phyloP scores from a whole-genome alignment of 2,113 vertebrate species.

The Bagarius yarrelli region DNA sequence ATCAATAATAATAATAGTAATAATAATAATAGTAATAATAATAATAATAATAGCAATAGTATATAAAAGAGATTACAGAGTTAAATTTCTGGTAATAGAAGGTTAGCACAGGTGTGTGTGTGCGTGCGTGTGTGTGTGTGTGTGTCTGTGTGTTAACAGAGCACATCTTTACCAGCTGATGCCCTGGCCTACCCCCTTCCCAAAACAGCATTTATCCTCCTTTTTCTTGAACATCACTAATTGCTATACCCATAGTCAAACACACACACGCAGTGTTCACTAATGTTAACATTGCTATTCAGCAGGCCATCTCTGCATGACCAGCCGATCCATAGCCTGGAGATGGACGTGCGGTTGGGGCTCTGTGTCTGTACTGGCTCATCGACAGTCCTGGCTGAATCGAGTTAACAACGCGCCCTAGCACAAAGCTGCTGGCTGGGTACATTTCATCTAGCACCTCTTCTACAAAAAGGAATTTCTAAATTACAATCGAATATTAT shows the following conservation, averaged over 20 bases:
- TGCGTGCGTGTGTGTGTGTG: constrained; percentile 24
- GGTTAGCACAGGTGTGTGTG: not conserved
- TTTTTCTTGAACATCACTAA: constrained; percentile 79
- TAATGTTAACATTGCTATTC: constrained; percentile 98
- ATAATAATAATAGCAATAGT: not conserved
- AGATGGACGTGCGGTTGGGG: constrained; percentile 41
- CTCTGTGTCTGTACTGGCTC: constrained; percentile 38
- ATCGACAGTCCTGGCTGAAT: constrained; percentile 33
- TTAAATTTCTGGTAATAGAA: too few species aligned
- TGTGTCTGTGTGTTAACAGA: constrained; percentile 48
- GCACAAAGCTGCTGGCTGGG: constrained; percentile 11
- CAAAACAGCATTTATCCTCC: constrained; percentile 46
- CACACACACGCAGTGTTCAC: constrained; percentile 86
- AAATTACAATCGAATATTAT: not conserved
- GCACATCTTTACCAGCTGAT: constrained; percentile 53
- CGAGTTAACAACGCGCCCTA: constrained; percentile 29
- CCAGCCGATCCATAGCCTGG: constrained; percentile 46
- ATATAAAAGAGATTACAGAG: not conserved
- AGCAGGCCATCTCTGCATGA: constrained; percentile 59
- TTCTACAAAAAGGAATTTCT: not conserved
- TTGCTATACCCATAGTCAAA: constrained; percentile 90
- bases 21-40: not conserved
- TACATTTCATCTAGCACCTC: not conserved
- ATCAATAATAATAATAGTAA: not conserved
- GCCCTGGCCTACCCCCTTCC: constrained; percentile 53